These are phyloP conservation scores for Paramisgurnus dabryanus DNA, from an alignment of 2,113 vertebrate genomes.

Conservation along the genomic window DNA sequence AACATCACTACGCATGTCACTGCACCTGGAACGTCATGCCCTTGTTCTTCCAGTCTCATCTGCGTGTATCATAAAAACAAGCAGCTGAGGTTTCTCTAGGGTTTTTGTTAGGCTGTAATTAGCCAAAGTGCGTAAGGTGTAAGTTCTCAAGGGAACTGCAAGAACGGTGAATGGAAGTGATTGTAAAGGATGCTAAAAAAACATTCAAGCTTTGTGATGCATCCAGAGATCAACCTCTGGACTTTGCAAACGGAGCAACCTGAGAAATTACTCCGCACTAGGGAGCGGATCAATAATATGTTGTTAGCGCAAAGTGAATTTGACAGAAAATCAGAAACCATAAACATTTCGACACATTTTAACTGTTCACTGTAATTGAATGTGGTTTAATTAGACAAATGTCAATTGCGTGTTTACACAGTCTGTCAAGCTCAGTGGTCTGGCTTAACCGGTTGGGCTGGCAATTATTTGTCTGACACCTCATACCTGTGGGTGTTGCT, in stretches of 20 bases:
- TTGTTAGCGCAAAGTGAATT: constrained; percentile 30
- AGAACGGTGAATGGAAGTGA: background rate
- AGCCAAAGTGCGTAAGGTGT: constrained; percentile 5
- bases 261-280: background rate
- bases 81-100: constrained; percentile 35
- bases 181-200: background rate
- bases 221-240: background rate
- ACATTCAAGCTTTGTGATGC: background rate
- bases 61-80: constrained; percentile 39
- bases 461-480: constrained; percentile 34
- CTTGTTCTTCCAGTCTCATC: constrained; percentile 40
- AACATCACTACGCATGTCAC: constrained; percentile 26
- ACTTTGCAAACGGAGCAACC: constrained; percentile 2
- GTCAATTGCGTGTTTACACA: constrained; percentile 19
- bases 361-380: constrained; percentile 15
- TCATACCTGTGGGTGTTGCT: constrained; percentile 19
- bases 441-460: background rate
- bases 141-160: background rate
- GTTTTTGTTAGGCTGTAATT: constrained; percentile 34
- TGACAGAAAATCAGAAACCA: constrained; percentile 40
- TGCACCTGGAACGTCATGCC: constrained; percentile 15
- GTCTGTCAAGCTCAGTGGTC: background rate
- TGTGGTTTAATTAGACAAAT: constrained; percentile 32
- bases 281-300: constrained; percentile 42
- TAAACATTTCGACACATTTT: constrained; percentile 26